Percentiles rank a stretch among this genome's conserved stretches.
Conservation (phyloP, 1,140 invertebrate species). For the Drosophila suzukii region DNA sequence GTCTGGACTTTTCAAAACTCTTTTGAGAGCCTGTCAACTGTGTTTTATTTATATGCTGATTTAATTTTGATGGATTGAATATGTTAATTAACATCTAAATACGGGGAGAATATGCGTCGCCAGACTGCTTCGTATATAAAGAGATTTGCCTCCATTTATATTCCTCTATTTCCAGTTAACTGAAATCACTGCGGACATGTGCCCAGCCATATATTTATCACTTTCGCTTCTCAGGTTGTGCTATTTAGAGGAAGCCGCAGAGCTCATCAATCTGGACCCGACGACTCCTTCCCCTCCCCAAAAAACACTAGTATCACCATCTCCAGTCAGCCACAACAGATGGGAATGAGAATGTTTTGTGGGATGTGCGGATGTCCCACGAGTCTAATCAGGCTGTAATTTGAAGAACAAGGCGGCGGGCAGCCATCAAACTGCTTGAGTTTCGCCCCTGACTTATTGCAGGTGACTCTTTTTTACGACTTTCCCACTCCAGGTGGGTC, state of each 20-base stretch:
- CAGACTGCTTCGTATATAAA: not conserved
- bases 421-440: constrained; percentile 61
- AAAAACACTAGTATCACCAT: constrained; percentile 14
- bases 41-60: too few species aligned
- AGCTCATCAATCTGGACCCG: constrained; percentile 59
- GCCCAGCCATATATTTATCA: constrained; percentile 41
- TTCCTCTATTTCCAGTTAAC: constrained; percentile 36
- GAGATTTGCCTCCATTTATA: not conserved
- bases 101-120: not conserved
- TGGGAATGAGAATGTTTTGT: constrained; percentile 53
- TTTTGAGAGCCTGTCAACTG: too few species aligned
- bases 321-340: constrained; percentile 61
- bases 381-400: constrained; percentile 80
- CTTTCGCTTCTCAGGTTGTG: constrained; percentile 40
- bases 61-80: constrained; percentile 1
- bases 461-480: constrained; percentile 59
- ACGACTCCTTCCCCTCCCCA: constrained; percentile 5
- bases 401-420: constrained; percentile 68
- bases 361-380: constrained; percentile 44
- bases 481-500: not conserved
- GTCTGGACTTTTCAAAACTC: too few species aligned
- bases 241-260: constrained; percentile 55
- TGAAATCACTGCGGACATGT: constrained; percentile 26
- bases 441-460: constrained; percentile 64
- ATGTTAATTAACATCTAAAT: constrained; percentile 1